Evolutionary conservation across 2,888 invertebrate species (phyloP), one percentile per base, ranked within the genome.

Genomic region (Nebria salina): DNA sequence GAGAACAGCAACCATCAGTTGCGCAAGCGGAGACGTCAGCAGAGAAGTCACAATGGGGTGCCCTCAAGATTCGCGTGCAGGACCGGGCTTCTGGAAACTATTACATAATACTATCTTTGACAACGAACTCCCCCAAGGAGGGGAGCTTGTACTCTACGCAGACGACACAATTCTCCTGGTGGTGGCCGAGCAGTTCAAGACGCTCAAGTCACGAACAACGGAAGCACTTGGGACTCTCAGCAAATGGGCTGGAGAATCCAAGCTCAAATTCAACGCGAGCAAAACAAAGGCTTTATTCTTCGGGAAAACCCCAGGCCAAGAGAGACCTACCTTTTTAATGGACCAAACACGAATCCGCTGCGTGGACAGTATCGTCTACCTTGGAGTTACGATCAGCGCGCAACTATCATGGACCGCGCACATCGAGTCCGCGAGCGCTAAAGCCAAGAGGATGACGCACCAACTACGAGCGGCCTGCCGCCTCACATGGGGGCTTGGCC

Each of bases 231-330:
- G 25, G n/a, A 66, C 13, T 26, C 65, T 75, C 1, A 42, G 72
- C 7, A 64, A 15, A 9, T 76, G 76, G 76, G 76, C 68, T 5
- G 2, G 3, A 9, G 3, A 68, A 20, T 2, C 41, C 9, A 76
- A 43, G 15, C 66, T 80, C 4, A 76, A 54, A 4, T 82, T 83
- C 54, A 82, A 82, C 34, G 76, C 72, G 5, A 20, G 13, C 0
- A 83, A 83, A 25, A 65, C 82, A 64, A 73, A 78, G 72, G 77
- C 81, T 9, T 15, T 83, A 3, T 83, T 82, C 66, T 83, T 68
- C 72, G 77, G 75, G 1, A 79, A 79, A 7, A 75, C 34, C 11
- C 66, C 76, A 13, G 74, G 76, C 5, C 81, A 81, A 26, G 76
- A 77, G 41, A 73, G 74, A 20, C 83, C 82, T 0, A 77, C 83